phyloP scores from a whole-genome alignment of 2,797 vertebrate genomes.

The Rhincodon typus region DNA sequence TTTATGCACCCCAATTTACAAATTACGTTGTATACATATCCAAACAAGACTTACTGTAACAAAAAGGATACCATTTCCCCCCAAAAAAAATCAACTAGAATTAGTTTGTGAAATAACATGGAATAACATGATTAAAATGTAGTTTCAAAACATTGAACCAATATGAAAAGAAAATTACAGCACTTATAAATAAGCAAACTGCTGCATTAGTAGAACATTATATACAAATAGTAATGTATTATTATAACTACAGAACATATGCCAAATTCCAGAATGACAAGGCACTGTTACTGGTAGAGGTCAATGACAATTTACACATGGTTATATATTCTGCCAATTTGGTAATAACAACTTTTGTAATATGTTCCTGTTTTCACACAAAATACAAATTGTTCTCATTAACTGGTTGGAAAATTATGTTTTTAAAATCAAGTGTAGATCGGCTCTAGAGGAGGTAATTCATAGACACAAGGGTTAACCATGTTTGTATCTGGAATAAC shows the following conservation, averaged over 20 bases:
- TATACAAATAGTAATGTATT: background rate
- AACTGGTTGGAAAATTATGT: conserved; percentile 12
- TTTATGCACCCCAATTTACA: conserved; percentile 23
- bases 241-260: background rate
- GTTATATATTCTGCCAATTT: conserved; percentile 14
- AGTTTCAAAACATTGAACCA: background rate
- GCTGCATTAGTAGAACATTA: background rate
- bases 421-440: background rate
- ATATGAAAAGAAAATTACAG: background rate
- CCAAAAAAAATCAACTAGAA: background rate
- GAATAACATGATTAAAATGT: conserved; percentile 30
- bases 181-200: background rate
- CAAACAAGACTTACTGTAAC: background rate
- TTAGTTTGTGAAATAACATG: conserved; percentile 9
- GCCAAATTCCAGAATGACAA: conserved; percentile 19
- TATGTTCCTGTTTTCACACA: conserved; percentile 17
- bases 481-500: background rate
- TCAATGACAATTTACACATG: background rate
- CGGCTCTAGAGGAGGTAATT: background rate
- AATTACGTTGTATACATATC: conserved; percentile 2
- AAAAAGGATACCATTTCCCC: background rate
- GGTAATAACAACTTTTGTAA: conserved; percentile 3
- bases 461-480: background rate
- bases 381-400: background rate
- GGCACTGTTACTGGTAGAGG: conserved; percentile 32